These are phyloP conservation scores for Rhinogobio ventralis DNA, from an alignment of 2,797 vertebrate species.

Conservation along the genomic window DNA sequence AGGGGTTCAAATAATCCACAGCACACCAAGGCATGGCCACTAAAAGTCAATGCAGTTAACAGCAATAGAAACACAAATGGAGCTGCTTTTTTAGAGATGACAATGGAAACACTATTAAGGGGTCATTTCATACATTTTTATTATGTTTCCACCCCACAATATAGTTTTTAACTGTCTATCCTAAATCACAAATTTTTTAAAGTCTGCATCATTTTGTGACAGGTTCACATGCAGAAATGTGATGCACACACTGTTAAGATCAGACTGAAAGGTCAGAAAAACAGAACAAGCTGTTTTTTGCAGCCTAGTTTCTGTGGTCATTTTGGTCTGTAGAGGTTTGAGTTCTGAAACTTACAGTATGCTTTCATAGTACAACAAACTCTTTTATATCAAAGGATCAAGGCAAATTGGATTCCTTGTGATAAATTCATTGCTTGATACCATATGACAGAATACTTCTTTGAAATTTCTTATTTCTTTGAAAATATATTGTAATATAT, in stretches of 20 bases:
- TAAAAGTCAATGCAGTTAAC: slow-evolving; percentile 32
- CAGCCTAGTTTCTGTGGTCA: neutral
- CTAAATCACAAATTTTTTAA: neutral
- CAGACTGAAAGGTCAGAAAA: neutral
- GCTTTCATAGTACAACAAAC: neutral
- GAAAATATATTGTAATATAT: neutral
- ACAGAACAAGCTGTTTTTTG: neutral
- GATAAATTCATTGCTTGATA: neutral
- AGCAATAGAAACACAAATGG: neutral
- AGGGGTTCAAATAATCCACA: slow-evolving; percentile 28
- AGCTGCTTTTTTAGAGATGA: neutral
- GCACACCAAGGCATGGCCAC: slow-evolving; percentile 30
- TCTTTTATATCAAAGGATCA: neutral
- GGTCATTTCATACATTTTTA: neutral
- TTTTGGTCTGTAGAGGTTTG: neutral
- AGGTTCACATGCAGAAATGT: neutral
- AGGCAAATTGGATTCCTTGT: neutral
- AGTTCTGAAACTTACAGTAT: neutral
- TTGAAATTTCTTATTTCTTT: neutral
- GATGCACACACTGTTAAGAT: neutral
- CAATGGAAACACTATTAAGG: neutral
- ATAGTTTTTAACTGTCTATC: neutral
- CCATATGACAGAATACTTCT: neutral
- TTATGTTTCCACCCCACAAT: too few relatives aligned
- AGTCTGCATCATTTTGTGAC: neutral